Evolutionary conservation across 2,797 vertebrate species (phyloP).

Genomic region (Tympanoctomys barrerae): DNA sequence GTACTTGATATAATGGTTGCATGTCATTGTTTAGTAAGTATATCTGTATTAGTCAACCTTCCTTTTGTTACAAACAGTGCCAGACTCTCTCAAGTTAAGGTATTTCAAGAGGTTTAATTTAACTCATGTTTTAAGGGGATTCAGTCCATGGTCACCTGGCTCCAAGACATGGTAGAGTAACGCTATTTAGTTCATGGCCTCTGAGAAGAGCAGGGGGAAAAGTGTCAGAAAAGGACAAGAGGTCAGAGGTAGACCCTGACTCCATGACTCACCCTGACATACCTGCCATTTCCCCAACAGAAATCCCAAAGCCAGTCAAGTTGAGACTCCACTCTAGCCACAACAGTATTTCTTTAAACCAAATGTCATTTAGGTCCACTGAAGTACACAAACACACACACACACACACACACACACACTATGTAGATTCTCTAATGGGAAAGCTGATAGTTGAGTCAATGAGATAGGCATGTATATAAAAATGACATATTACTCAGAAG

Average conservation of each 20-base stretch:
- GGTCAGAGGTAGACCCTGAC: neutral
- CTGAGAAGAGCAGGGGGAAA: neutral
- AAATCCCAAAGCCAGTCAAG: neutral
- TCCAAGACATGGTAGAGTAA: neutral
- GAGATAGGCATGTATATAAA: constrained; percentile 3
- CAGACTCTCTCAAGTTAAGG: neutral
- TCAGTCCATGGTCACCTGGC: neutral
- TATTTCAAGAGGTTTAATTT: neutral
- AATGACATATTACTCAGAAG: constrained; percentile 7
- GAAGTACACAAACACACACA: neutral
- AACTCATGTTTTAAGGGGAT: neutral
- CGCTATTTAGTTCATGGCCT: neutral
- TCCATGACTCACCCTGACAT: neutral
- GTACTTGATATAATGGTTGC: neutral
- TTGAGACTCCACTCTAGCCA: neutral
- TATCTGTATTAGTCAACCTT: neutral
- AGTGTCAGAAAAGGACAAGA: neutral
- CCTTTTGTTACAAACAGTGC: neutral
- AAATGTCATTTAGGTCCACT: constrained; percentile 46
- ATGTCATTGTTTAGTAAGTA: constrained; percentile 32
- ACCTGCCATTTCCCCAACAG: neutral
- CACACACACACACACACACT: constrained; percentile 23
- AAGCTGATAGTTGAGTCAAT: constrained; percentile 4
- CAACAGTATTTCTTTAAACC: neutral
- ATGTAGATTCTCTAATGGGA: neutral